phyloP scores from a whole-genome alignment of 2,797 vertebrate species.

The Rachycentron canadum region DNA sequence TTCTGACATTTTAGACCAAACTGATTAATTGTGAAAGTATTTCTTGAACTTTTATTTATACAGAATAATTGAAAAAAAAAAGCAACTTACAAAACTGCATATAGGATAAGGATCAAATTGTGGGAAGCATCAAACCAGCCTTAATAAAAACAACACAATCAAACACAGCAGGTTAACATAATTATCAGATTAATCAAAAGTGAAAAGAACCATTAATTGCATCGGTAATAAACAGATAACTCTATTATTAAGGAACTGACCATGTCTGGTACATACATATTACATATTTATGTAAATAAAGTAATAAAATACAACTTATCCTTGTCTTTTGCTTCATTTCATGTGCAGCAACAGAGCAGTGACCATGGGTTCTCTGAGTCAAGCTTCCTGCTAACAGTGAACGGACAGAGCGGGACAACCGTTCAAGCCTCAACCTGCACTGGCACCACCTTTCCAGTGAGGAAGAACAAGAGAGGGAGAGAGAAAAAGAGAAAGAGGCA shows the following conservation, averaged over 20 bases:
- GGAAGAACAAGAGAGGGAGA: constrained; percentile 45
- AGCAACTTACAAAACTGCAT: background rate
- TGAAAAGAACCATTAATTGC: background rate
- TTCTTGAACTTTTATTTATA: background rate
- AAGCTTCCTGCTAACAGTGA: constrained; percentile 60
- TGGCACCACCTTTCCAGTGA: constrained; percentile 47
- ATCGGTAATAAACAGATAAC: background rate
- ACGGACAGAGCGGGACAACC: constrained; percentile 35
- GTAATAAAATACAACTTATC: background rate
- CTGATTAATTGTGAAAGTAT: background rate
- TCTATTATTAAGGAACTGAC: background rate
- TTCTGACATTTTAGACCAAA: background rate
- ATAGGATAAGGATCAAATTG: background rate
- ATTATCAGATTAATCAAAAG: background rate
- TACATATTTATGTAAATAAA: background rate
- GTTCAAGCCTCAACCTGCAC: constrained; percentile 51
- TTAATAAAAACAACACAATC: too few relatives aligned
- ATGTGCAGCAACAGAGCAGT: constrained; percentile 50
- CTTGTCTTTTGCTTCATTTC: constrained; percentile 24
- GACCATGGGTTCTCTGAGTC: constrained; percentile 56
- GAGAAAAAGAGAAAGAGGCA: constrained; percentile 59
- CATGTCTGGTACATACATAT: background rate
- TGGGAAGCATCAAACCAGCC: too few relatives aligned
- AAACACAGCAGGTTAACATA: background rate
- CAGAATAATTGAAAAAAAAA: background rate